Conservation (phyloP, 2,888 invertebrate species). For the Brassicogethes aeneus region DNA sequence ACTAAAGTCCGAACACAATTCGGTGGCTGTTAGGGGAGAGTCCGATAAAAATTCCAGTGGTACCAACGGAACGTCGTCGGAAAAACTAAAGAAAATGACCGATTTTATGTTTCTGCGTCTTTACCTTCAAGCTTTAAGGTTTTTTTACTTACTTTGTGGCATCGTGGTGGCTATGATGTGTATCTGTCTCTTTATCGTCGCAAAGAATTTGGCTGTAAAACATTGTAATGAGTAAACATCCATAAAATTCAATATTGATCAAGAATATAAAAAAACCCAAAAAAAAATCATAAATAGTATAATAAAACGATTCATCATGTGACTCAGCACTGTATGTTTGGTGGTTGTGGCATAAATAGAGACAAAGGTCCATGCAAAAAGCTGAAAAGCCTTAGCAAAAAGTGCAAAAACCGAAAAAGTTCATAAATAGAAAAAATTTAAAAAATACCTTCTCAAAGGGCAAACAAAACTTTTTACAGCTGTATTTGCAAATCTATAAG, state of each 20-base stretch:
- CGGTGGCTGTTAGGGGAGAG: slow-evolving; percentile 62
- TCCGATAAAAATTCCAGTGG: slow-evolving; percentile 64
- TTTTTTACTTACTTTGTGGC: slow-evolving; percentile 41
- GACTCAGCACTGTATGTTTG: slow-evolving; percentile 13
- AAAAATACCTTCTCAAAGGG: too few species aligned
- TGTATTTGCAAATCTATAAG: too few species aligned
- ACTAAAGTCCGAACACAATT: slow-evolving; percentile 74
- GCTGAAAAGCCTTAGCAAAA: slow-evolving; percentile 7
- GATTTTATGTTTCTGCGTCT: background rate
- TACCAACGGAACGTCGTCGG: slow-evolving; percentile 60
- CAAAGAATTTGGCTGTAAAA: slow-evolving; percentile 57
- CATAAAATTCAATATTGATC: too few species aligned
- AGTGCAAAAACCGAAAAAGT: too few species aligned
- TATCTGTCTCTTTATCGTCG: slow-evolving; percentile 53
- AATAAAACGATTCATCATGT: slow-evolving; percentile 18
- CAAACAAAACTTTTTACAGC: too few species aligned
- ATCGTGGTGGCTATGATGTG: slow-evolving; percentile 45
- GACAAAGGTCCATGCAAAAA: slow-evolving; percentile 9
- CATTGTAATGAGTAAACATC: too few species aligned
- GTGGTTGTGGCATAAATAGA: slow-evolving; percentile 10
- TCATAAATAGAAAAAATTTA: too few species aligned
- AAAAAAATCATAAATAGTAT: slow-evolving; percentile 13
- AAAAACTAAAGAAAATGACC: slow-evolving; percentile 48
- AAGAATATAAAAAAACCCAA: too few species aligned
- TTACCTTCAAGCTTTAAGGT: background rate